phyloP scores from a whole-genome alignment of 2,888 invertebrate species.

The Rhabditoides inermis region DNA sequence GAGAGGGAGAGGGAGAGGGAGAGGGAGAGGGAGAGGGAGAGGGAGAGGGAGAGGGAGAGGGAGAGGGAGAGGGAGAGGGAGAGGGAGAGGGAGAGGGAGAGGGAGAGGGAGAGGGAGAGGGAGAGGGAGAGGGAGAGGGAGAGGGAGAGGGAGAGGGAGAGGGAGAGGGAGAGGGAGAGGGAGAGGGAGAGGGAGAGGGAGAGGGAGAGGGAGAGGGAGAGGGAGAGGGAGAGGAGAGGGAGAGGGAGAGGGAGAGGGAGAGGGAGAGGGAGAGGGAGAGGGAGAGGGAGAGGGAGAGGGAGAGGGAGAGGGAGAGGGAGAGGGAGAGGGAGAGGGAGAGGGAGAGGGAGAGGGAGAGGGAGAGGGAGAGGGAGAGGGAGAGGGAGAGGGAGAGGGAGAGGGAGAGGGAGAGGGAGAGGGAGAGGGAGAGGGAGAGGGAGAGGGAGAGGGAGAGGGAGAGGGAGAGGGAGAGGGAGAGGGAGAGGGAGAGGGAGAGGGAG shows the following conservation, averaged over 20 bases:
- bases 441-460: no score
- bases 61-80: not conserved
- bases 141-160: not conserved
- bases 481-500: no score
- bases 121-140: constrained; percentile 1
- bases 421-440: no score
- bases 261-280: not conserved
- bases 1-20: not conserved
- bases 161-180: not conserved
- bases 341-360: no score
- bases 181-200: constrained; percentile 2
- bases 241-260: not conserved
- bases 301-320: constrained; percentile 9
- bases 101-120: constrained; percentile 1
- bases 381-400: no score
- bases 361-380: no score
- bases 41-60: not conserved
- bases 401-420: no score
- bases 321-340: constrained; percentile 8
- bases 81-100: not conserved
- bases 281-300: constrained; percentile 1
- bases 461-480: no score
- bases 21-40: not conserved
- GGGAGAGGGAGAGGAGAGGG: constrained; percentile 10
- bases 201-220: constrained; percentile 10